A percentile compares a stretch with the other conserved stretches of the same genome.
Evolutionary conservation across 92 coral and sea anemone species (phyloP).

Genomic region (Zoanthus gigantus): DNA sequence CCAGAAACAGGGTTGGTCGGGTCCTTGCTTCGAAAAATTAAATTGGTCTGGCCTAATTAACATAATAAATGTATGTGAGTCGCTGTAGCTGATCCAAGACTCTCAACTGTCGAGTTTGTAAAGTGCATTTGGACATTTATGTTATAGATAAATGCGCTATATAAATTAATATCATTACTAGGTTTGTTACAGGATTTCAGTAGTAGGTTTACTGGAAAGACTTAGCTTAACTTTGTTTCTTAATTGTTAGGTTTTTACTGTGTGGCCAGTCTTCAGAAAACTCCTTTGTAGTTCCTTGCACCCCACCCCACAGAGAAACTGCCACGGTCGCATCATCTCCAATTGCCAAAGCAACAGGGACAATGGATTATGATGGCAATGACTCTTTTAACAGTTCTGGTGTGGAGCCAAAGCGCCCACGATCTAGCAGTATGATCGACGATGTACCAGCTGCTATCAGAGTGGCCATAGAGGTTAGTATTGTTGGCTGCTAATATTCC

Average conservation of each 20-base stretch:
- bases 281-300: constrained; percentile 77
- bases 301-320: constrained; percentile 82
- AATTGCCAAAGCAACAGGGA: constrained; percentile 85
- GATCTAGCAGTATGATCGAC: constrained; percentile 93
- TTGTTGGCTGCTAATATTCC: not conserved
- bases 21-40: too few relatives aligned
- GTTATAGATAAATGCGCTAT: too few relatives aligned
- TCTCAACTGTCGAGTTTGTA: too few relatives aligned
- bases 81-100: too few relatives aligned
- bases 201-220: not conserved
- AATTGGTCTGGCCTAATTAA: too few relatives aligned
- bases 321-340: constrained; percentile 84
- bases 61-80: too few relatives aligned
- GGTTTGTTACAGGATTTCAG: too few relatives aligned
- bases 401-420: constrained; percentile 84
- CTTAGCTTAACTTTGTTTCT: not conserved
- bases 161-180: too few relatives aligned
- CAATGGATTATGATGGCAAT: constrained; percentile 79
- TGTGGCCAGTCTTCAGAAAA: constrained; percentile 93
- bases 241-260: constrained; percentile 71
- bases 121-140: too few relatives aligned
- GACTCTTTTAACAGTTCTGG: constrained; percentile 77
- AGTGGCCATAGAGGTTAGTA: constrained; percentile 84
- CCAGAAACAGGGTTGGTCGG: too few relatives aligned
- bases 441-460: constrained; percentile 90